Evolutionary conservation across 1,140 invertebrate genomes (phyloP).

Genomic region (Microplitis mediator): DNA sequence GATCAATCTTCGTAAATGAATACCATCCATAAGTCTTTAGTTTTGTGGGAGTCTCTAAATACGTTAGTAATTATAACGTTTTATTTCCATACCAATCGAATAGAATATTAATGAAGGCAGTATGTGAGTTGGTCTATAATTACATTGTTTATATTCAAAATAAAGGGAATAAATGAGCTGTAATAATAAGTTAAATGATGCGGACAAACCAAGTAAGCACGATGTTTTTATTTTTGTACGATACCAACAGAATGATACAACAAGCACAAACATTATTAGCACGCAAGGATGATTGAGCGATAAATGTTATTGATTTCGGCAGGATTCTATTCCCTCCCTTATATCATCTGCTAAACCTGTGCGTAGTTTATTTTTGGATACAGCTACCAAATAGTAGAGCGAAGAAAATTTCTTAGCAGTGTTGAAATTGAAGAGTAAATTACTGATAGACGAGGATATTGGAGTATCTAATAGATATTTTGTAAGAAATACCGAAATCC

Average conservation of each 20-base stretch:
- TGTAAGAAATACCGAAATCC: background rate
- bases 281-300: slow-evolving; percentile 18
- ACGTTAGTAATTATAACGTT: background rate
- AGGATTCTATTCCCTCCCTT: background rate
- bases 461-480: background rate
- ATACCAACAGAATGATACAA: slow-evolving; percentile 9
- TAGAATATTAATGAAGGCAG: background rate
- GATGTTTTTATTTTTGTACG: slow-evolving; percentile 8
- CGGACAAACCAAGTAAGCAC: background rate
- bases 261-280: slow-evolving; percentile 15
- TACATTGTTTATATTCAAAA: background rate
- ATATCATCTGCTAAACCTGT: background rate
- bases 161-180: background rate
- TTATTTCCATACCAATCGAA: background rate
- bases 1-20: background rate
- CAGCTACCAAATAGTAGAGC: no score
- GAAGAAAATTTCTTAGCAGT: no score
- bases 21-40: background rate
- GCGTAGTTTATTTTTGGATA: background rate
- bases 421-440: background rate
- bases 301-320: slow-evolving; percentile 9
- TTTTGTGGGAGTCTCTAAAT: background rate
- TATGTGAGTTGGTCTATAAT: background rate
- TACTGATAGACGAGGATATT: background rate
- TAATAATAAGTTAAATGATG: slow-evolving; percentile 8